Evolutionary conservation across 2,888 invertebrate genomes (phyloP), one percentile per base, ranked within the genome.

Genomic region (Aphidius colemani): DNA sequence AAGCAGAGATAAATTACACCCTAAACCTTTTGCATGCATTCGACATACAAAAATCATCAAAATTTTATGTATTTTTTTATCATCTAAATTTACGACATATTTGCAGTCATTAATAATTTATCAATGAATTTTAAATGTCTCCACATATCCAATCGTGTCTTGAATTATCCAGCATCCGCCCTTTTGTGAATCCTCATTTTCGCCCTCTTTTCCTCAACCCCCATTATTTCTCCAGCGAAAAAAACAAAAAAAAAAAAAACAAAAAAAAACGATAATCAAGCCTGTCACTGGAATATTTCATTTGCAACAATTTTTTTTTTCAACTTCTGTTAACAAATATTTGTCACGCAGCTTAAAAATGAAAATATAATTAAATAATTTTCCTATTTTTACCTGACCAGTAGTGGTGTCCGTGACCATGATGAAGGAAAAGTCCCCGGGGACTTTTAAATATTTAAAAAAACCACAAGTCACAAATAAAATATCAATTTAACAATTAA

Each of bases 361-460:
- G 0, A 18, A 53, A 7, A 10, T 10, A 40, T 13, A 10, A 39
- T 13, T 9, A 7, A 18, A 55, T 48, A 48, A 48, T 66, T 30
- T 30, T 30, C 4, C 4, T 30, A 3, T 1, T 30, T 30, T 30
- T 80, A 81, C 81, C 81, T 82, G 81, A 69, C 75, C 80, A 50
- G 30, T 30, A 5, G 76, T 74, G 70, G 68, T 78, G 71, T 81
- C 81, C 70, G 81, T 81, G 65, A 81, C 81, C 81, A 82, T 82
- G 55, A 71, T 74, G 70, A 66, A 7, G 39, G 30, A 30, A 65
- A 45, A 45, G 53, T 63, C 60, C 66, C 48, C 59, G 51, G 44
- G 55, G 11, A n/a, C 57, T 39, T 39, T n/a, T n/a, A 13, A 8
- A 30, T 30, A 30, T 9, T 10, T 44, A 45, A 18, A 39, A 8